Percentiles rank a stretch among this genome's conserved stretches.
Evolutionary conservation across 1,140 invertebrate genomes (phyloP).

Genomic region (Spodoptera frugiperda): DNA sequence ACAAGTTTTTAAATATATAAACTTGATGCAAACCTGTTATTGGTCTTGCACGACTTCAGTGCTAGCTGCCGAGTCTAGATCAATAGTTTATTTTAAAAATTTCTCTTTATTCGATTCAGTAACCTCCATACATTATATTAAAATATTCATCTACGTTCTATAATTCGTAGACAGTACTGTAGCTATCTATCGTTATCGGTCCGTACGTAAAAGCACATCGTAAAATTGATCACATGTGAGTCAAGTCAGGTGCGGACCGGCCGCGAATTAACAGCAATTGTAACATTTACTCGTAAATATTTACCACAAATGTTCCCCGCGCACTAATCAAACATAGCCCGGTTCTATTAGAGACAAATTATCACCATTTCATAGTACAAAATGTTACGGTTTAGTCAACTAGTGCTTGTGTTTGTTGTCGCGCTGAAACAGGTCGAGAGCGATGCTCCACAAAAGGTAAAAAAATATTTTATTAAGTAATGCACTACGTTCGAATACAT

Average conservation of each 20-base stretch:
- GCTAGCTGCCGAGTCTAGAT: no score
- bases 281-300: slow-evolving; percentile 40
- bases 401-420: slow-evolving; percentile 22
- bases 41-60: no score
- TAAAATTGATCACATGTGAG: slow-evolving; percentile 32
- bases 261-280: slow-evolving; percentile 19
- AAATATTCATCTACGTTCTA: no score
- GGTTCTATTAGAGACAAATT: background rate
- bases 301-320: slow-evolving; percentile 39
- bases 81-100: no score
- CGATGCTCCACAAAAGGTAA: slow-evolving; percentile 20
- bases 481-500: background rate
- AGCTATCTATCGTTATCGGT: background rate
- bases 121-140: no score
- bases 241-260: background rate
- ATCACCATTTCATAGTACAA: slow-evolving; percentile 1
- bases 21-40: no score
- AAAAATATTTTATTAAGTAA: background rate
- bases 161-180: background rate
- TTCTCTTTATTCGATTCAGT: no score
- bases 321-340: slow-evolving; percentile 11
- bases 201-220: slow-evolving; percentile 28
- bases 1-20: no score
- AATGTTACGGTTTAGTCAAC: slow-evolving; percentile 11
- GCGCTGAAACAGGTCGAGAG: background rate